Percentiles rank a stretch among this genome's conserved stretches.
Conservation (phyloP, 2,113 vertebrate genomes). For the Dicentrarchus labrax region DNA sequence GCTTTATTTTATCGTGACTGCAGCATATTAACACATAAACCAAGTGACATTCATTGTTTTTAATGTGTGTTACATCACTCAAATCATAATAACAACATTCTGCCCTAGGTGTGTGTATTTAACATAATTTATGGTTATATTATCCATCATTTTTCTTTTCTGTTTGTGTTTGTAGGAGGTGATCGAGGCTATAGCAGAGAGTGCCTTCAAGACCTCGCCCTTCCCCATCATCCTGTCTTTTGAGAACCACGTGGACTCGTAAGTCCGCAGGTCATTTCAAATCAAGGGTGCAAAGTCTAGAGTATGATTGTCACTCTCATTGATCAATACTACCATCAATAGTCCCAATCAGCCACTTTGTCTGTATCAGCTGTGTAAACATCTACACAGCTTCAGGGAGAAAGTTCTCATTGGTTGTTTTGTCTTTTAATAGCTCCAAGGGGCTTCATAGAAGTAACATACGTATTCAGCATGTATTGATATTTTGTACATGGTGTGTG, state of each 20-base stretch:
- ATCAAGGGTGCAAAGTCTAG: not conserved
- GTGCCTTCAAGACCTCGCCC: conserved; percentile 98
- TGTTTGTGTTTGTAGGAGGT: conserved; percentile 88
- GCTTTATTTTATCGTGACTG: not conserved
- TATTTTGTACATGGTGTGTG: not conserved
- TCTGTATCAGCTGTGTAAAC: conserved; percentile 12
- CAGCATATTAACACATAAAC: not conserved
- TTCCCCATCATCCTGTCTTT: conserved; percentile 97
- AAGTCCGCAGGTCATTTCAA: conserved; percentile 80
- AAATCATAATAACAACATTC: not conserved
- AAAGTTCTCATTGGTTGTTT: conserved; percentile 12
- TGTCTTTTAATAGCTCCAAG: conserved; percentile 8
- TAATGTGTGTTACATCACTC: not conserved
- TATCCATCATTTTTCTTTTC: not conserved
- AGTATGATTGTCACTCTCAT: not conserved
- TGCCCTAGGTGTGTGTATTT: not conserved
- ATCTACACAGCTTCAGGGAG: not conserved
- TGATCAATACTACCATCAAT: not conserved
- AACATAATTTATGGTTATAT: not conserved
- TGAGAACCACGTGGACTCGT: conserved; percentile 99
- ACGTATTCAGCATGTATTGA: conserved; percentile 25
- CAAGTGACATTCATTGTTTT: not conserved
- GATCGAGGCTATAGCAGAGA: conserved; percentile 98
- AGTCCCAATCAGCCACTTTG: not conserved
- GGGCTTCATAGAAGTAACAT: conserved; percentile 1